Evolutionary conservation across 2,888 invertebrate genomes (phyloP).

Genomic region (Sinhomidia bicolor): DNA sequence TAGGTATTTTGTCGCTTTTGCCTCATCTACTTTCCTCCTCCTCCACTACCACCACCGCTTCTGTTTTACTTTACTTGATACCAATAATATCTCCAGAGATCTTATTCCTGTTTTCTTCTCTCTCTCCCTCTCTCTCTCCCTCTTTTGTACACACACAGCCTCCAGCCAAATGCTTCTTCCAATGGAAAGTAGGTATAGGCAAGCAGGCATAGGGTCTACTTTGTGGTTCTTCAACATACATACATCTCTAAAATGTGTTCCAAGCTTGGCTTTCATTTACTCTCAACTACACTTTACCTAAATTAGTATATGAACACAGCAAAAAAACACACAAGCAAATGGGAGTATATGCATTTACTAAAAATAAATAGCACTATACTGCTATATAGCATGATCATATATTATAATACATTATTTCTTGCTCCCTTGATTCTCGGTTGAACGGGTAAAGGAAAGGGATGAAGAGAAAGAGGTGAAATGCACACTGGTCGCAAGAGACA

Average conservation of each 20-base stretch:
- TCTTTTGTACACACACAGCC: too few species aligned
- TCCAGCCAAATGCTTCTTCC: conserved; percentile 30
- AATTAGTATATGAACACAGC: not conserved
- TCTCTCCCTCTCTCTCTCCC: too few species aligned
- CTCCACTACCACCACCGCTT: not conserved
- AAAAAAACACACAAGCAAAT: conserved; percentile 1
- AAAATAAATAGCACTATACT: not conserved
- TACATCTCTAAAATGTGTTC: not conserved
- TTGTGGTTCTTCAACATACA: not conserved
- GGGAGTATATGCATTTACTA: not conserved
- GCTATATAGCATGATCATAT: not conserved
- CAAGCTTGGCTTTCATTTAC: not conserved
- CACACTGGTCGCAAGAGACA: conserved; percentile 58
- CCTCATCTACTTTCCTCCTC: too few species aligned
- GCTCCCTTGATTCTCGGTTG: conserved; percentile 38
- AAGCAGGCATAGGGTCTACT: not conserved
- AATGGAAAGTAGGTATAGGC: not conserved
- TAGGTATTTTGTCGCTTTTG: conserved; percentile 43
- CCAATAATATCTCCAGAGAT: conserved; percentile 52
- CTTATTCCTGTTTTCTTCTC: conserved; percentile 46
- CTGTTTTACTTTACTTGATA: conserved; percentile 52
- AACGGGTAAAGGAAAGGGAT: conserved; percentile 15
- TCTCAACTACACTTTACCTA: not conserved
- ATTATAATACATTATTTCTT: not conserved
- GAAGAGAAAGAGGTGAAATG: conserved; percentile 42